Percentiles rank a stretch among this genome's conserved stretches.
Evolutionary conservation across 35 echinoderm and acorn worm genomes (phyloP).

Genomic region (Lytechinus pictus): DNA sequence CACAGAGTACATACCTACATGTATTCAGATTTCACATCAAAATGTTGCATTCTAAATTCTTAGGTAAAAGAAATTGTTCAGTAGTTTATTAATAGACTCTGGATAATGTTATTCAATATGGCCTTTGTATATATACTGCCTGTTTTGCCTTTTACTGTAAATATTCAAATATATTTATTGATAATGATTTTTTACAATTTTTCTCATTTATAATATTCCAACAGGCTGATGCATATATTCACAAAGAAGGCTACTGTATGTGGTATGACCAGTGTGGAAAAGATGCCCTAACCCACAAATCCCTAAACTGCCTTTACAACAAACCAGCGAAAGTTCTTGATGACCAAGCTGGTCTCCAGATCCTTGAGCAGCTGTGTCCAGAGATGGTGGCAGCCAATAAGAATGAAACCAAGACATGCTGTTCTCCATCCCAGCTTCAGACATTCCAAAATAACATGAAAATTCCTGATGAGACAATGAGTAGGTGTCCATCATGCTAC

Average conservation of each 20-base stretch:
- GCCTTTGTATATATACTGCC: too few species aligned
- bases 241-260: conserved; percentile 84
- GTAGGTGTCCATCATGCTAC: conserved; percentile 88
- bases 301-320: conserved; percentile 86
- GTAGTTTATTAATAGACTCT: too few species aligned
- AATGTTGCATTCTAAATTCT: too few species aligned
- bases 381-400: conserved; percentile 56
- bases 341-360: conserved; percentile 65
- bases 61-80: too few species aligned
- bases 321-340: conserved; percentile 59
- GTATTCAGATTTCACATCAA: too few species aligned
- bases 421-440: conserved; percentile 61
- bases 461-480: conserved; percentile 69
- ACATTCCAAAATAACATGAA: conserved; percentile 67
- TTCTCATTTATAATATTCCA: not conserved
- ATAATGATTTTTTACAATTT: not conserved
- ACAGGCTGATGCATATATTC: not conserved
- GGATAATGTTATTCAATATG: too few species aligned
- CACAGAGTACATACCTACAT: too few species aligned
- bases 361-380: conserved; percentile 82
- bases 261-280: conserved; percentile 80
- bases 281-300: conserved; percentile 41
- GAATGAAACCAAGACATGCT: conserved; percentile 75
- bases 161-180: not conserved
- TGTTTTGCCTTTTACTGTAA: too few species aligned